Base-by-base conservation (phyloP, 1,140 invertebrate species). In the Aphidius ervi region DNA sequence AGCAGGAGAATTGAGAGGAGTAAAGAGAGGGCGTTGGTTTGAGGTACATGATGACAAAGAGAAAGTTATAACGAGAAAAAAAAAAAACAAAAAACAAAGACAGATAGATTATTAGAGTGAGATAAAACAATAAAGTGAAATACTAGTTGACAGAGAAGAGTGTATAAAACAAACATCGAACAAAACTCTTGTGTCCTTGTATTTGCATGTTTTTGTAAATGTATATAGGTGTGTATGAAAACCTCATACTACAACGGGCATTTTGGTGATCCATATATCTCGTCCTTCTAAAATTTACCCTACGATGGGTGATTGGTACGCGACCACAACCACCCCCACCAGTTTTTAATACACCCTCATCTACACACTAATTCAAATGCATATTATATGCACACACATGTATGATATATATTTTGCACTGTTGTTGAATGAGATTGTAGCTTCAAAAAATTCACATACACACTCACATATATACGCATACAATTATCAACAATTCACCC, bases 331-430 rank as follows among this genome's bases (percentile, higher is more conserved):
- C 61, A 65, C 63, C 63, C 63, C 66, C 62, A 50, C 53, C 57
- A 54, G 41, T 67, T 67, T 67, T 67, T 67, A 65, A 65, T 65
- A 67, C 66, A 65, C 63, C 63, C 63, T 59, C 66, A 63, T 63
- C 63, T 63, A 63, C 61, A 62, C 58, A 62, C 59, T 41, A 9
- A 7, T 45, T 8, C 56, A 57, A 58, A 47, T 42, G 46, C n/a
- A 20, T 49, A 16, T 43, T 7, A 8, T 53, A 45, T 53, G 9
- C 4, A 31, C 4, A 31, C 4, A 31, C 23, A 31, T 31, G 23
- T 31, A 31, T 31, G 23, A 31, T 0, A 31, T 4, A 16, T 16
- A 16, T 31, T 31, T 31, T 31, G 23, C 23, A 31, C 23, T 31
- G 23, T 31, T 31, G 23, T 31, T 31, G 2, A 31, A 31, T 9